Evolutionary conservation across 2,888 invertebrate genomes (phyloP), one percentile per base, ranked within the genome.

Genomic region (Athetis lepigone): DNA sequence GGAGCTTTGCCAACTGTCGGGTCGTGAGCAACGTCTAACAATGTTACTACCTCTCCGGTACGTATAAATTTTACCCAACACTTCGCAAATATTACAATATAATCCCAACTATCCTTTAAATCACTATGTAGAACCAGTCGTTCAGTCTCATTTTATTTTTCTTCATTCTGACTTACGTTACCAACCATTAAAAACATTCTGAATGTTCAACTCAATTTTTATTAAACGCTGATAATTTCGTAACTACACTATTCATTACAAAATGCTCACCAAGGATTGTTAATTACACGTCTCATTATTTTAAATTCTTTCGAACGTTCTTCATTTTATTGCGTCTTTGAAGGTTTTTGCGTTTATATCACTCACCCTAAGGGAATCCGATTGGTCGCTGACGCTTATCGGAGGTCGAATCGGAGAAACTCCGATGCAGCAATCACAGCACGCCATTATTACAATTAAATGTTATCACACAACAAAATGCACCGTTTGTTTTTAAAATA

Each of bases 351-450:
- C 63, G 45, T 54, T 62, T 54, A 42, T 52, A 78, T 68, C 45
- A 90, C 96, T 96, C 95, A 98, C 98, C 96, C 97, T 97, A 75
- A 97, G 93, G 72, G 96, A 91, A 83, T 98, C 98, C 70, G 98
- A 98, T 84, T 94, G 94, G 82, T 96, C 97, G 85, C 88, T 96
- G 79, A 97, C 93, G 89, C 97, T 97, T 87, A 98, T 97, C 71
- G 98, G 98, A 75, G 97, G 95, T 84, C 97, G 96, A 80, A 98
- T 96, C 63, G 97, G 97, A 81, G 96, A 95, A 69, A 96, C 96
- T 81, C 96, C 95, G 82, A 95, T 95, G 90, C 97, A 97, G 89
- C 97, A 96, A 77, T 92, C 90, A 90, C 97, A 97, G 89, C 96
- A 96, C 82, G 96, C 93, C 96, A 96, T 96, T 80, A 69, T 89